Evolutionary conservation across 2,113 vertebrate species (phyloP).

Genomic region (Anser cygnoides): DNA sequence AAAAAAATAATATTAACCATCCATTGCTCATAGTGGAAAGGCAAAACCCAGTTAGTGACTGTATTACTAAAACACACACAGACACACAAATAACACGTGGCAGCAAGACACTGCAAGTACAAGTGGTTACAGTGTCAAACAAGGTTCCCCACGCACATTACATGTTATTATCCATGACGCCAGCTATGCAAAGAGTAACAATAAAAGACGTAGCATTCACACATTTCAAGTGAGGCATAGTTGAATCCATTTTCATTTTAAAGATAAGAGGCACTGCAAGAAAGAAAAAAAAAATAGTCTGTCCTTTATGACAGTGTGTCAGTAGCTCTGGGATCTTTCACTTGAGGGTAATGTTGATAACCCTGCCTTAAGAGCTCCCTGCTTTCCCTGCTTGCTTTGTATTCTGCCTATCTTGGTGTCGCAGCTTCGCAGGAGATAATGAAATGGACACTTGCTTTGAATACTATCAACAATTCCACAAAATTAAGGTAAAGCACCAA

Average conservation of each 20-base stretch:
- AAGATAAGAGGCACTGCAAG: neutral
- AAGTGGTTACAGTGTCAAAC: neutral
- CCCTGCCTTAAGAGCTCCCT: neutral
- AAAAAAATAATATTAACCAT: neutral
- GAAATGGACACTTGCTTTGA: neutral
- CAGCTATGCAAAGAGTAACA: neutral
- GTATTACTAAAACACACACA: neutral
- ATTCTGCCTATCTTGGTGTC: neutral
- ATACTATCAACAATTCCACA: neutral
- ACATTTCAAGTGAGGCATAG: neutral
- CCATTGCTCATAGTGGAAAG: neutral
- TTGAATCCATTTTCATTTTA: conserved; percentile 1
- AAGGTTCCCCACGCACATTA: neutral
- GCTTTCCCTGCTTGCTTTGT: neutral
- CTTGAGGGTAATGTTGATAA: neutral
- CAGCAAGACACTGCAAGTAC: neutral
- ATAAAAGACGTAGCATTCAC: neutral
- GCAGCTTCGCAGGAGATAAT: neutral
- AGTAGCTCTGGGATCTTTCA: neutral
- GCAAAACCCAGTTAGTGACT: neutral
- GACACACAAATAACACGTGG: neutral
- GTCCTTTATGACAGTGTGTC: neutral
- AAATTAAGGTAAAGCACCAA: conserved; percentile 9
- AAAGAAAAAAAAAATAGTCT: neutral
- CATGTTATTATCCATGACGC: neutral